Evolutionary conservation across 2,888 invertebrate genomes (phyloP).

Genomic region (Spialia ferax): DNA sequence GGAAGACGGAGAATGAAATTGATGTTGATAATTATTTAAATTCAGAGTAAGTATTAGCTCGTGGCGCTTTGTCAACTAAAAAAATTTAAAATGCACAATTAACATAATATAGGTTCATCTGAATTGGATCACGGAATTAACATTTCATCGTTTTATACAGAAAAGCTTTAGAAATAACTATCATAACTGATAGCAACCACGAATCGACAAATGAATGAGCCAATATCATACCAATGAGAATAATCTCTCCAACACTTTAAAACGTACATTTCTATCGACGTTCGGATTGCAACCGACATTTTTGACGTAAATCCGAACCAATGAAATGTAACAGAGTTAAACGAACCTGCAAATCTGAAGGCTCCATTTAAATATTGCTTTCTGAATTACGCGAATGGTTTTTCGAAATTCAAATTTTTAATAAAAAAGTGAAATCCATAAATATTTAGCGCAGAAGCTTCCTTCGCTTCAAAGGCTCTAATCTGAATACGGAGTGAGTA

Average conservation of each 20-base stretch:
- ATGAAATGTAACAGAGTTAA: conserved; percentile 36
- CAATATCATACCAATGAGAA: neutral
- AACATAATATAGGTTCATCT: too few relatives aligned
- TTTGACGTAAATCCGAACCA: conserved; percentile 34
- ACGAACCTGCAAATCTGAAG: conserved; percentile 36
- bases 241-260: neutral
- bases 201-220: neutral
- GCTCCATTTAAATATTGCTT: conserved; percentile 34
- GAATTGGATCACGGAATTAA: too few relatives aligned
- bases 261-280: conserved; percentile 22
- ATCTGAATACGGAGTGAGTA: conserved; percentile 1
- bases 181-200: neutral
- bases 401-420: conserved; percentile 12
- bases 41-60: too few relatives aligned
- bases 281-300: conserved; percentile 18
- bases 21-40: too few relatives aligned
- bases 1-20: too few relatives aligned
- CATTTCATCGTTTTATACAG: too few relatives aligned
- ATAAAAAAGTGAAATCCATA: conserved; percentile 4
- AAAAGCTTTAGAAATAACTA: neutral
- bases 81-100: too few relatives aligned
- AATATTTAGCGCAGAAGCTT: conserved; percentile 9
- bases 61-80: too few relatives aligned
- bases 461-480: neutral
- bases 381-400: conserved; percentile 23